Evolutionary conservation across 2,888 invertebrate species (phyloP), one percentile per base, ranked within the genome.

Genomic region (Nymphalis c-album): DNA sequence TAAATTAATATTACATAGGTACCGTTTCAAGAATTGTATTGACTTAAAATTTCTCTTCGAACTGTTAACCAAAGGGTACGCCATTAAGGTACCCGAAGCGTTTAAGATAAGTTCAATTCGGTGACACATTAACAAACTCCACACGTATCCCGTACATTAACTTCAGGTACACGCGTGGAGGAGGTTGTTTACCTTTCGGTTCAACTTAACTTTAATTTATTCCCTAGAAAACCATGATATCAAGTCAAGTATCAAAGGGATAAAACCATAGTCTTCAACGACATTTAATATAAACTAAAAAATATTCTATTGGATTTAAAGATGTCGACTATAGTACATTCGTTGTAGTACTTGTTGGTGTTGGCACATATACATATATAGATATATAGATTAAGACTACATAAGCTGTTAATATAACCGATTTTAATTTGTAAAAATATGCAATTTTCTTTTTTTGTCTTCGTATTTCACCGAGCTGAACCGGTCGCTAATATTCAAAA

Each of bases 111-210:
- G 58, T 61, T 63, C 58, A 64, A 70, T 64, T 70, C 58, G 61
- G 70, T 62, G 62, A 63, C 55, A 69, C 62, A 71, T 76, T 73
- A 69, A 67, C 70, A 76, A 74, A 68, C 71, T 64, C 71, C 55
- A 71, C 73, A 74, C 74, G 71, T 75, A 73, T 66, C 53, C 58
- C 67, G 47, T 64, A 60, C 47, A 47, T 71, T 73, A 70, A 61
- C 58, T 70, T 55, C 69, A 72, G 63, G 66, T 71, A 64, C 68
- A 69, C 68, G 71, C 67, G 64, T 67, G 63, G 60, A 35, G 50
- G 45, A 69, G 73, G 73, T 73, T 71, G 60, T 71, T 71, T 70
- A 73, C 71, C 71, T 72, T 67, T 67, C 61, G 57, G 60, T 63
- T 67, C 47, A 61, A 64, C 40, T 40, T 50, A 50, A 55, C 35